These are phyloP conservation scores for Heliconius charithonia DNA, from an alignment of 2,888 invertebrate species.

Conservation along the genomic window DNA sequence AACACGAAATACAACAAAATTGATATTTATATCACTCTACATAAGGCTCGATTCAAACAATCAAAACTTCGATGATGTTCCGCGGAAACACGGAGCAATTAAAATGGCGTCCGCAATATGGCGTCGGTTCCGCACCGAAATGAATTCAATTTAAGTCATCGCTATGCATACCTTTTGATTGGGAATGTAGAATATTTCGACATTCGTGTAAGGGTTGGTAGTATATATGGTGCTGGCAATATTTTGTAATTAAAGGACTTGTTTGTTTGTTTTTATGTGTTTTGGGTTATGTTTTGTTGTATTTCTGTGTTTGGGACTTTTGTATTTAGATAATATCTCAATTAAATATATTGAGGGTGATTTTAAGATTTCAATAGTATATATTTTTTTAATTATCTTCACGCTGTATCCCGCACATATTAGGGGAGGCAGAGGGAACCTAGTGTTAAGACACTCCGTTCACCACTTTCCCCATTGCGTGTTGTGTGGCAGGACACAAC, in stretches of 20 bases:
- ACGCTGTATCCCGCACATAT: too few relatives aligned
- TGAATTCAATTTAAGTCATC: conserved; percentile 51
- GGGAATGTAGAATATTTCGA: conserved; percentile 43
- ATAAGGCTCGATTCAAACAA: conserved; percentile 33
- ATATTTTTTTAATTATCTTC: too few relatives aligned
- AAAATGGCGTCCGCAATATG: conserved; percentile 49
- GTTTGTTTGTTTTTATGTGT: conserved; percentile 3
- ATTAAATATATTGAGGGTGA: background rate
- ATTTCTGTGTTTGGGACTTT: background rate
- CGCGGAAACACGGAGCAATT: conserved; percentile 47
- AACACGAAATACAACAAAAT: conserved; percentile 31
- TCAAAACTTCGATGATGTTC: conserved; percentile 46
- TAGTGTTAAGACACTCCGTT: too few relatives aligned
- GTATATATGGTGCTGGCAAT: background rate
- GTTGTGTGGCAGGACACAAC: too few relatives aligned
- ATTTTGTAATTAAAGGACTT: conserved; percentile 4
- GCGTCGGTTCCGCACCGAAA: conserved; percentile 43
- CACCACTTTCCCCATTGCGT: too few relatives aligned
- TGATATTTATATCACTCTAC: conserved; percentile 23
- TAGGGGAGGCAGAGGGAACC: too few relatives aligned
- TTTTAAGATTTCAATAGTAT: background rate
- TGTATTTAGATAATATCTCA: background rate
- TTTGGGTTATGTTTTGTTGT: background rate
- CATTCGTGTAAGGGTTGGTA: background rate
- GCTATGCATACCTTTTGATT: conserved; percentile 56